Conservation (phyloP, 2,113 vertebrate genomes). For the Illadopsis cleaveri region DNA sequence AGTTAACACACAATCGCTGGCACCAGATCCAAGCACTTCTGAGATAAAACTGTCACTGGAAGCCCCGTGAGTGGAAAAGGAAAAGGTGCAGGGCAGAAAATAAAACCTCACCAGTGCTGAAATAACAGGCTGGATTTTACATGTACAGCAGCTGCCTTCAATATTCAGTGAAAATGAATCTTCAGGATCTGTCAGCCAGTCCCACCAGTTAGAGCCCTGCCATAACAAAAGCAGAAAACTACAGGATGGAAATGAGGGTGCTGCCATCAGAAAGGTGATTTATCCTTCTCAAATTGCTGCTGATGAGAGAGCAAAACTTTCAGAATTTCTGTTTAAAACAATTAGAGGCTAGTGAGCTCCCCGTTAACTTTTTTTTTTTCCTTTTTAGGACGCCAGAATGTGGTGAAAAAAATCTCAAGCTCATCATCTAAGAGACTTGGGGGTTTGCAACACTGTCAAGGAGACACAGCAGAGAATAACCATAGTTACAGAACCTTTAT, state of each 20-base stretch:
- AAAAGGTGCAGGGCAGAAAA: neutral
- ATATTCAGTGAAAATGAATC: neutral
- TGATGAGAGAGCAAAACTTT: neutral
- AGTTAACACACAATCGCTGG: neutral
- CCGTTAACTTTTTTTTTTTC: neutral
- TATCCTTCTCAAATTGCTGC: neutral
- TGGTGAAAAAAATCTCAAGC: neutral
- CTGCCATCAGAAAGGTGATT: neutral
- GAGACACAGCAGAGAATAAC: neutral
- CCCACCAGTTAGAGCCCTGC: neutral
- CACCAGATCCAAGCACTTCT: neutral
- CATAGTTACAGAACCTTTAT: neutral
- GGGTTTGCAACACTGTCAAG: neutral
- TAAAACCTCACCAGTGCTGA: neutral
- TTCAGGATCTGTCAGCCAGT: neutral
- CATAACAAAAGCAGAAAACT: neutral
- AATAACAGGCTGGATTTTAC: neutral
- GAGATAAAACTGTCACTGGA: neutral
- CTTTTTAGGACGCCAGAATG: neutral
- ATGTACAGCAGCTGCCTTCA: neutral
- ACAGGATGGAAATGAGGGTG: neutral
- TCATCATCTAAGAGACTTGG: neutral
- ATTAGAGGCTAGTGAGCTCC: neutral
- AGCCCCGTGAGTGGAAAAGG: neutral
- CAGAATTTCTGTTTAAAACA: neutral